Evolutionary conservation across 2,888 invertebrate genomes (phyloP), one percentile per base, ranked within the genome.

Genomic region (Macaria notata): DNA sequence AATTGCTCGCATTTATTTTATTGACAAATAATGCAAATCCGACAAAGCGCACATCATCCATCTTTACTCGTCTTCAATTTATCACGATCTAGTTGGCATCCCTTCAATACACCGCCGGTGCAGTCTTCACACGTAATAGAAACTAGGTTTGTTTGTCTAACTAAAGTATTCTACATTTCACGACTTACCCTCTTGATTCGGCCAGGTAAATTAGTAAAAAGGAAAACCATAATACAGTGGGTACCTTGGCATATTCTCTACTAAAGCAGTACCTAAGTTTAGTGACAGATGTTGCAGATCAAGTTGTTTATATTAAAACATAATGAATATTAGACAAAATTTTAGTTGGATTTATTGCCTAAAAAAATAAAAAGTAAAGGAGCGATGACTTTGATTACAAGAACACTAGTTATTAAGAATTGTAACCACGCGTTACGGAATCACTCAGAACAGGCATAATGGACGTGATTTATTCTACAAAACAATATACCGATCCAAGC

Each of bases 381-480:
- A 19, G 19, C 19, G 19, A 19, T 19, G 19, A 19, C 1, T 1
- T 44, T 51, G 30, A 52, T 49, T 31, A 39, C n/a, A 46, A 42
- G 8, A 41, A 41, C n/a, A 41, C 4, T 4, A 41, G 5, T 41
- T 41, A 48, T 51, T 41, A 39, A 38, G 19, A 50, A 50, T 46
- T 51, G 36, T 45, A 42, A n/a, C 31, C 52, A 59, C 46, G 49
- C 29, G 33, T 51, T 48, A 31, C 49, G 44, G 55, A 49, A 55
- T 52, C 29, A 9, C 50, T 54, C 44, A 33, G 9, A 48, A 38
- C 45, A 38, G 50, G 49, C 59, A 52, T 52, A 52, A 52, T 49
- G 48, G 45, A 49, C 55, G 55, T 55, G 51, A 55, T 55, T 59
- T 55, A 52, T 45, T 19, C 19, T 36, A 48, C 50, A 55, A 52